These are phyloP conservation scores for Atractosteus spatula DNA, from an alignment of 2,113 vertebrate genomes.

Conservation along the genomic window DNA sequence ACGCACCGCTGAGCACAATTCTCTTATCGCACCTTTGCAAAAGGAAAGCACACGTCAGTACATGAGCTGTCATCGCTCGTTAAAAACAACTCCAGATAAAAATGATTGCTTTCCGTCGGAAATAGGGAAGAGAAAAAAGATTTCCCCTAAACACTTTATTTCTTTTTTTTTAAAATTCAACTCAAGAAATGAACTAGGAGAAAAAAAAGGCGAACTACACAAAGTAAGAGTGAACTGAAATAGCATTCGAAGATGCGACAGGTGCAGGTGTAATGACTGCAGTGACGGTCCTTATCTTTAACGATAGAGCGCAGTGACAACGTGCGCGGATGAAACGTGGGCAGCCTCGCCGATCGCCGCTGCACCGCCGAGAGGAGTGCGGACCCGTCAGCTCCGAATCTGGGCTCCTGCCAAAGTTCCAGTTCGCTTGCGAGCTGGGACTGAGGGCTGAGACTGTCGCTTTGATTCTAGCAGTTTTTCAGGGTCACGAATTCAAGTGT, in stretches of 20 bases:
- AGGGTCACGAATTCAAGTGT: too few relatives aligned
- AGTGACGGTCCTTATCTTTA: neutral
- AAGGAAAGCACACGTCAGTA: conserved; percentile 47
- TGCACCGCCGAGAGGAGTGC: too few relatives aligned
- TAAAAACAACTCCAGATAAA: conserved; percentile 18
- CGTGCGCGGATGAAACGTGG: too few relatives aligned
- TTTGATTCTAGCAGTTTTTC: too few relatives aligned
- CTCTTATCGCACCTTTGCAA: conserved; percentile 35
- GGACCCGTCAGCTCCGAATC: too few relatives aligned
- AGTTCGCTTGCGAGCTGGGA: too few relatives aligned
- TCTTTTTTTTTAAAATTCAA: neutral
- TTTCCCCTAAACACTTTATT: neutral
- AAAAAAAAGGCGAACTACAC: conserved; percentile 5
- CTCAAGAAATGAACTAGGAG: neutral
- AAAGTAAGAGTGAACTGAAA: neutral
- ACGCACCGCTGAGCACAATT: conserved; percentile 33
- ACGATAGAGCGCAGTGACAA: neutral
- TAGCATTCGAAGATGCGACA: neutral
- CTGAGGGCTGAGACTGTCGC: too few relatives aligned
- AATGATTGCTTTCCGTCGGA: conserved; percentile 17
- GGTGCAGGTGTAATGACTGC: neutral
- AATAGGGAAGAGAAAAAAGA: conserved; percentile 1
- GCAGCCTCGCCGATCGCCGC: too few relatives aligned
- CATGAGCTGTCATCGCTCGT: conserved; percentile 38
- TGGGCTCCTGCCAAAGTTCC: too few relatives aligned